Percentiles rank a stretch among this genome's conserved stretches.
These are phyloP conservation scores for Seison nebaliae DNA, from an alignment of 1,140 invertebrate species.

Conservation along the genomic window DNA sequence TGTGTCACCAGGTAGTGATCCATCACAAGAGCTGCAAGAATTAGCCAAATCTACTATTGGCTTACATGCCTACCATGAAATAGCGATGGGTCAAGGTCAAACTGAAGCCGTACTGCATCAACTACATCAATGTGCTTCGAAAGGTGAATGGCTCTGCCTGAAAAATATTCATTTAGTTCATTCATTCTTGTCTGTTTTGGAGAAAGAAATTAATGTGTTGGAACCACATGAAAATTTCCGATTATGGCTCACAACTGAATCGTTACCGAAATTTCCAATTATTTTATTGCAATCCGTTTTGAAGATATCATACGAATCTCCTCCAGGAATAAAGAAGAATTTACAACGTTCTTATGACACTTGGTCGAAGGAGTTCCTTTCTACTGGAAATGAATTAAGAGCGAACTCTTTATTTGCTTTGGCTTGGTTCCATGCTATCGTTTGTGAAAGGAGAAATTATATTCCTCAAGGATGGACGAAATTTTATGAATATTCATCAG, in stretches of 20 bases:
- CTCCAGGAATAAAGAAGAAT: constrained; percentile 40
- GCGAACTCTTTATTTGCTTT: constrained; percentile 39
- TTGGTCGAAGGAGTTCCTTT: constrained; percentile 33
- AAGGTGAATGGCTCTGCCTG: constrained; percentile 46
- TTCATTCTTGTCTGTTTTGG: constrained; percentile 43
- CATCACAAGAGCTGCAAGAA: constrained; percentile 44
- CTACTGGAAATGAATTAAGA: constrained; percentile 26
- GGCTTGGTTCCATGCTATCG: constrained; percentile 52
- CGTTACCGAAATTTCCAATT: constrained; percentile 38
- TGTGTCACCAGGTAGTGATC: constrained; percentile 45
- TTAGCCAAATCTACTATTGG: constrained; percentile 34
- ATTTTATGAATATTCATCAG: constrained; percentile 61
- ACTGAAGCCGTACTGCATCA: constrained; percentile 35
- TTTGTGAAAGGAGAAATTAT: constrained; percentile 58
- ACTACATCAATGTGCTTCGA: constrained; percentile 31
- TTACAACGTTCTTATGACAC: constrained; percentile 34
- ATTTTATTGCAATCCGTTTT: constrained; percentile 39
- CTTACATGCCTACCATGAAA: constrained; percentile 35
- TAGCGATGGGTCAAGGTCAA: constrained; percentile 47
- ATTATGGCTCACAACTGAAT: constrained; percentile 49
- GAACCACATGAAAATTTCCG: constrained; percentile 38
- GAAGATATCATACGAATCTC: constrained; percentile 54
- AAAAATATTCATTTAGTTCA: constrained; percentile 66
- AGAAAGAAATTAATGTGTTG: constrained; percentile 39
- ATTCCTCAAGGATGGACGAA: constrained; percentile 61